These are phyloP conservation scores for Falco naumanni DNA, from an alignment of 2,797 vertebrate genomes.

Conservation along the genomic window DNA sequence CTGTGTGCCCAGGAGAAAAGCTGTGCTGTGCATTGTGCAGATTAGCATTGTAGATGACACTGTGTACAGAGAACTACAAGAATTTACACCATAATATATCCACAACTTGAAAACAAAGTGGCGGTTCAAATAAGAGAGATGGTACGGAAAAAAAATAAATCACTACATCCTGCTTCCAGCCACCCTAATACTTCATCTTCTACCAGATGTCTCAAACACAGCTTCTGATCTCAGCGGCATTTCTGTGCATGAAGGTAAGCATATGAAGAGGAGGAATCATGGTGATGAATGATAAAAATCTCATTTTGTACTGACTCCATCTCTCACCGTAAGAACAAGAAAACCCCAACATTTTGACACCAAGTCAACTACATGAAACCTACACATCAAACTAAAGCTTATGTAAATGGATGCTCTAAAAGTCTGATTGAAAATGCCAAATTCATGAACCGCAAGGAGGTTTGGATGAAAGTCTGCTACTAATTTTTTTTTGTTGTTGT, in stretches of 20 bases:
- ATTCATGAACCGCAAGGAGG: neutral
- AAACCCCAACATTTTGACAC: neutral
- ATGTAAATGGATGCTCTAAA: neutral
- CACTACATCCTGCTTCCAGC: slow-evolving; percentile 15
- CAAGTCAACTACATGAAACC: neutral
- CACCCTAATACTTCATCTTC: neutral
- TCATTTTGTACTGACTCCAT: neutral
- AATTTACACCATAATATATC: slow-evolving; percentile 25
- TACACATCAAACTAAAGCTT: neutral
- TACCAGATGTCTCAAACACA: neutral
- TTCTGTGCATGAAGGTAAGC: neutral
- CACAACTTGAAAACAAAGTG: slow-evolving; percentile 55
- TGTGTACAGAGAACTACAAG: neutral
- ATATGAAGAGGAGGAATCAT: neutral
- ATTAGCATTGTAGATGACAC: slow-evolving; percentile 57
- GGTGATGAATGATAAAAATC: neutral
- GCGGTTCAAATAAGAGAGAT: slow-evolving; percentile 23
- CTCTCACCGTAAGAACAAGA: neutral
- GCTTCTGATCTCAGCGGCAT: neutral
- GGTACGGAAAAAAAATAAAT: neutral
- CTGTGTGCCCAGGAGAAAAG: slow-evolving; percentile 54
- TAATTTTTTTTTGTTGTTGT: neutral
- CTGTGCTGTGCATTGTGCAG: slow-evolving; percentile 50
- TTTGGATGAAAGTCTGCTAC: neutral
- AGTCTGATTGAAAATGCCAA: neutral